A percentile compares a stretch with the other conserved stretches of the same genome.
phyloP scores from a whole-genome alignment of 2,888 invertebrate genomes.

The Scelioninae gen. 2 region DNA sequence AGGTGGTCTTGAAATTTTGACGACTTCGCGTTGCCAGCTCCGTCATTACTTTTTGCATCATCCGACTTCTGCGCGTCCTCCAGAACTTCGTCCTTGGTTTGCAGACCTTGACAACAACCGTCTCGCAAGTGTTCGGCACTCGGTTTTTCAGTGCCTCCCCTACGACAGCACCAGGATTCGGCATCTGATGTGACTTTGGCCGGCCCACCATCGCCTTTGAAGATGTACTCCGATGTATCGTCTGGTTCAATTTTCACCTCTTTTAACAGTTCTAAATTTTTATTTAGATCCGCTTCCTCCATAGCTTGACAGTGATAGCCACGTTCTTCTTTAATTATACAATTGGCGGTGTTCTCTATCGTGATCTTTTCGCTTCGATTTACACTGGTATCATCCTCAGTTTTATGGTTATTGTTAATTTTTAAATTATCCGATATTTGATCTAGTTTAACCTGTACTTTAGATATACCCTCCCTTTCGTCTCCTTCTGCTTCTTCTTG shows the following conservation, averaged over 20 bases:
- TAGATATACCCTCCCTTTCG: neutral
- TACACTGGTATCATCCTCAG: neutral
- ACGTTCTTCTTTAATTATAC: slow-evolving; percentile 68
- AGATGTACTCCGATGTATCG: slow-evolving; percentile 72
- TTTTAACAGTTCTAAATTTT: slow-evolving; percentile 57
- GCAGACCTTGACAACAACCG: slow-evolving; percentile 83
- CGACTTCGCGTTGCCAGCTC: slow-evolving; percentile 66
- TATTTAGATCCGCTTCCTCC: slow-evolving; percentile 58
- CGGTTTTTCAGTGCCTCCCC: slow-evolving; percentile 84
- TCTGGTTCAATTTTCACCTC: slow-evolving; percentile 69
- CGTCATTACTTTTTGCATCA: slow-evolving; percentile 68
- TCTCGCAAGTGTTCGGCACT: slow-evolving; percentile 84
- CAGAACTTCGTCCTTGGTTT: slow-evolving; percentile 83
- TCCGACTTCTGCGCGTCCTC: slow-evolving; percentile 72
- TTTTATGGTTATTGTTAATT: slow-evolving; percentile 2
- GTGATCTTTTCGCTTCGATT: slow-evolving; percentile 5
- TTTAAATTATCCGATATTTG: slow-evolving; percentile 9
- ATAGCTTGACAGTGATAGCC: slow-evolving; percentile 67
- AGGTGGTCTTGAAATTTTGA: slow-evolving; percentile 81
- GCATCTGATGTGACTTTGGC: slow-evolving; percentile 79
- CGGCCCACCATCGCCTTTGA: slow-evolving; percentile 84
- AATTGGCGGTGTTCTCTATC: slow-evolving; percentile 58
- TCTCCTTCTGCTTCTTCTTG: slow-evolving; percentile 69
- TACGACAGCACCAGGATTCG: slow-evolving; percentile 85
- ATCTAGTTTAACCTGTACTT: slow-evolving; percentile 22